Evolutionary conservation across 1,140 invertebrate species (phyloP), one percentile per base, ranked within the genome.

Genomic region (Tetranychus urticae): DNA sequence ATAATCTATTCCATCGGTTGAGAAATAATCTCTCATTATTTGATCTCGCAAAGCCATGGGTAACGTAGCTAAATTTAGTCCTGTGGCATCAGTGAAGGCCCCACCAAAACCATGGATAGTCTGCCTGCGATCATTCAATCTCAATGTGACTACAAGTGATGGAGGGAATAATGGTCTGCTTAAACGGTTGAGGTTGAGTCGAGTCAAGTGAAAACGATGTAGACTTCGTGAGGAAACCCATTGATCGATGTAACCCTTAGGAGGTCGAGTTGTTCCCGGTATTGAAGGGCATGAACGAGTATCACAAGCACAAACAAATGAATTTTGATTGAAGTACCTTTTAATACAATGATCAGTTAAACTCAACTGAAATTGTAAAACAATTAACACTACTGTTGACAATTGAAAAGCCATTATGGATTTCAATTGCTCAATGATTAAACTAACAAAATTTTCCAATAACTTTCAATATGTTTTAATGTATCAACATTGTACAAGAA

Each of bases 61-160:
- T 8, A 88, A 72, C 3, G 71, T 78, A 1, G 74, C 73, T 61
- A 88, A 80, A 66, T 90, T 83, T 14, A 87, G 80, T 1, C 80
- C 81, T 1, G 82, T 79, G 0, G 88, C 73, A 70, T 92, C 89
- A 0, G 88, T 92, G 63, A 90, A 86, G 1, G 88, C 84, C 13
- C 84, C 87, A 0, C 88, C 88, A 69, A 88, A 91, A 0, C 88
- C 88, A 33, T 31, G 33, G 4, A 56, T 56, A 10, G 13, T 35
- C 36, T 36, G 55, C 10, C 14, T 42, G 0, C 39, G 14, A 3
- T 36, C 4, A 31, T 56, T 10, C 10, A 10, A 10, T 6, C 0
- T 5, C 10, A 42, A 42, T 42, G 5, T 5, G 10, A 42, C 10
- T n/a, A 2, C 31, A 1, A 36, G 8, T 36, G 36, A 56, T 35